Evolutionary conservation across 2,888 invertebrate species (phyloP).

Genomic region (Chalcis sispes): DNA sequence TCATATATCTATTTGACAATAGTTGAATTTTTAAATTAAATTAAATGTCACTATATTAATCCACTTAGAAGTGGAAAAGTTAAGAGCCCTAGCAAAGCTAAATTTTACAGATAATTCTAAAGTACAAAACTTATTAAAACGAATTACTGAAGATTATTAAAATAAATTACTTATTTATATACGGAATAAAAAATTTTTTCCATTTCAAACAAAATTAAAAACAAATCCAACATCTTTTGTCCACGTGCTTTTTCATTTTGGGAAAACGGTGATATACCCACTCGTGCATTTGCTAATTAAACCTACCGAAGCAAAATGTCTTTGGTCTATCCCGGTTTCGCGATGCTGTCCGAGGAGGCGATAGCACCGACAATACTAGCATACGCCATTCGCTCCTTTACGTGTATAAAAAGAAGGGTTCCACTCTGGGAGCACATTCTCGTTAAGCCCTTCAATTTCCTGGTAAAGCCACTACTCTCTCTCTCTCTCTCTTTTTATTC

Average conservation of each 20-base stretch:
- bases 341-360: conserved; percentile 13
- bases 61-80: too few relatives aligned
- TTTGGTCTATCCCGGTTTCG: conserved; percentile 36
- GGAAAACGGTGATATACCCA: conserved; percentile 4
- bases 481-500: conserved; percentile 21
- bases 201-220: not conserved
- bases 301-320: conserved; percentile 49
- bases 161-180: too few relatives aligned
- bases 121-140: too few relatives aligned
- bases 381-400: conserved; percentile 12
- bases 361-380: conserved; percentile 5
- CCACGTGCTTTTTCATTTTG: conserved; percentile 8
- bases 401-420: conserved; percentile 49
- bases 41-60: too few relatives aligned
- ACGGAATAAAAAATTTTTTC: too few relatives aligned
- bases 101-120: too few relatives aligned
- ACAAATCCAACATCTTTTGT: conserved; percentile 21
- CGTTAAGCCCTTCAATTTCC: conserved; percentile 57
- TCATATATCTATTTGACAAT: too few relatives aligned
- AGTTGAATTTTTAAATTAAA: too few relatives aligned
- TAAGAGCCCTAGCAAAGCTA: too few relatives aligned
- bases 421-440: conserved; percentile 46
- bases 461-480: conserved; percentile 33
- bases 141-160: too few relatives aligned
- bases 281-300: conserved; percentile 55